These are phyloP conservation scores for Chymomyza caudatula DNA, from an alignment of 2,888 invertebrate species.

Conservation along the genomic window DNA sequence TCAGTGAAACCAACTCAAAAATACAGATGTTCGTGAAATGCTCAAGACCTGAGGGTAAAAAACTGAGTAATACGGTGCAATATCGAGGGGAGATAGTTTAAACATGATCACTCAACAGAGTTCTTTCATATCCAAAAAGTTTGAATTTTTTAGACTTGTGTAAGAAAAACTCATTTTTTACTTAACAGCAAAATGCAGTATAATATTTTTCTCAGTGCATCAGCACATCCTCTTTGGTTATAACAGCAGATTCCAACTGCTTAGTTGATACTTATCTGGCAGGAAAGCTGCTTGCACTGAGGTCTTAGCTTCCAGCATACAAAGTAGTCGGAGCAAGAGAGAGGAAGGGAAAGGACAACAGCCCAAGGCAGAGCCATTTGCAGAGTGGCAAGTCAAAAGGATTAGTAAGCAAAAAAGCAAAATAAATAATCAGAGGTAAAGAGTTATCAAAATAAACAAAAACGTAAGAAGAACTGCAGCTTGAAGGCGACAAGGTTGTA, in stretches of 20 bases:
- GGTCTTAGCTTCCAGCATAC: not conserved
- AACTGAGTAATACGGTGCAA: too few species aligned
- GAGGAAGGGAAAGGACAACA: not conserved
- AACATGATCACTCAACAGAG: too few species aligned
- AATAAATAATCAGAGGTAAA: not conserved
- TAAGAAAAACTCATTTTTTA: too few species aligned
- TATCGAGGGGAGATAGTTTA: too few species aligned
- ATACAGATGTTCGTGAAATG: too few species aligned
- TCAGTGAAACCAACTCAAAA: too few species aligned
- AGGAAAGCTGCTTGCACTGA: not conserved
- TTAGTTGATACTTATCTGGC: constrained; percentile 63
- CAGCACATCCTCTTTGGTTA: constrained; percentile 35
- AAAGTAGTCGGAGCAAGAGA: too few species aligned
- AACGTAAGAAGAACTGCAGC: not conserved
- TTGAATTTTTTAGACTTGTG: too few species aligned
- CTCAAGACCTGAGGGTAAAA: too few species aligned
- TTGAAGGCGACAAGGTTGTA: not conserved
- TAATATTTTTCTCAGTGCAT: not conserved
- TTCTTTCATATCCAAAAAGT: too few species aligned
- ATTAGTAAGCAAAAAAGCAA: not conserved
- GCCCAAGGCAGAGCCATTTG: too few species aligned
- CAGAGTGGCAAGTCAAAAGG: not conserved
- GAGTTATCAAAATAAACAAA: not conserved
- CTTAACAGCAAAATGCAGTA: too few species aligned
- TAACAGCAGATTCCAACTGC: constrained; percentile 65